phyloP scores from a whole-genome alignment of 2,797 vertebrate genomes.

The Eutrigla gurnardus region DNA sequence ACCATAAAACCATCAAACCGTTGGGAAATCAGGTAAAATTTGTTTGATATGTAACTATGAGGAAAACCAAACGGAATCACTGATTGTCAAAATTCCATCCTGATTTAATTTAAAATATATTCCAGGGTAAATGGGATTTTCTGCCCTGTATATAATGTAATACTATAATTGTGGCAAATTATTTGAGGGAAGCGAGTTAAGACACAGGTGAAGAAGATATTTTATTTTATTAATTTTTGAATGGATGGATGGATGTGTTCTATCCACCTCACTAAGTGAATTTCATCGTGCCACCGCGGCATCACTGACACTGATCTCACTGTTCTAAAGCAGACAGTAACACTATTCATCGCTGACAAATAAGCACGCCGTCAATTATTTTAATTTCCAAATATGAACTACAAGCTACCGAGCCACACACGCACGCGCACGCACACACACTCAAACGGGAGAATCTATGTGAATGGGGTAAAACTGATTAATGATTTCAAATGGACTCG shows the following conservation, averaged over 20 bases:
- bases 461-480: not conserved
- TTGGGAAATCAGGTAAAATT: not conserved
- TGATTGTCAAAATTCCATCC: not conserved
- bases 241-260: not conserved
- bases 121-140: not conserved
- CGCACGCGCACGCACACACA: constrained; percentile 1
- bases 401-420: not conserved
- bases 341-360: not conserved
- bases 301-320: constrained; percentile 6
- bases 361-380: not conserved
- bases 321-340: not conserved
- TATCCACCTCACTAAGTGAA: not conserved
- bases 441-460: constrained; percentile 1
- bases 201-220: not conserved
- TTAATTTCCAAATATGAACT: not conserved
- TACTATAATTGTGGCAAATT: not conserved
- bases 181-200: not conserved
- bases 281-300: constrained; percentile 4
- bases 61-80: not conserved
- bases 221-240: not conserved
- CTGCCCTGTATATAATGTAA: not conserved
- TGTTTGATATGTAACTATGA: not conserved
- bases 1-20: not conserved
- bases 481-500: not conserved
- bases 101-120: not conserved